Base-by-base conservation (phyloP, 2,888 invertebrate species). In the Leucoma salicis region DNA sequence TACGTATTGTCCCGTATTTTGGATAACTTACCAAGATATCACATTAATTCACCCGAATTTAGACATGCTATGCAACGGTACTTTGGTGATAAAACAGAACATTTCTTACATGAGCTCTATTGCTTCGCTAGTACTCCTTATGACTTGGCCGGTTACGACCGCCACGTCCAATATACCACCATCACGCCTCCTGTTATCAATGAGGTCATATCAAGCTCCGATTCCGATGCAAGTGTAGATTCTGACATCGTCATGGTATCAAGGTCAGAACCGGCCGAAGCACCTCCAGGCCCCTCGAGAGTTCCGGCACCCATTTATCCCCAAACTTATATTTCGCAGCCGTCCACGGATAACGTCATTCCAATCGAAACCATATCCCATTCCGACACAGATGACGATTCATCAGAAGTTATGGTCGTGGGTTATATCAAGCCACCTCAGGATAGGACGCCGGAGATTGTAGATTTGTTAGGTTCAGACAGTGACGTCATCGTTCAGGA, bases 91-190 rank as follows among this genome's bases (percentile, higher is more conserved):
- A 91, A 93, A 55, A 95, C 97, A 0, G 92, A 93, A 43, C 98
- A 98, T 78, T 98, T 98, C 74, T 91, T 96, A 21, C 97, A 98
- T 73, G 98, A 98, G 72, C 91, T 98, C 47, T 93, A 94, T 63
- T 93, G 93, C 74, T 98, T 95, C 82, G 96, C 98, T 21, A 91
- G 94, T 16, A 96, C 97, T 8, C 96, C 96, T 0, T 96, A 93
- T 74, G 96, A 96, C 70, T 93, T 98, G 92, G 90, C 93, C 39
- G 95, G 95, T 12, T 95, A 95, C 66, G 95, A 95, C 72, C 90
- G 94, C 14, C 90, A 92, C 57, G 93, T 94, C 14, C 92, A 92
- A 50, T 95, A 95, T 72, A 91, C 91, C 0, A 91, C 90, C 58
- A 84, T 74, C 80, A 90, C 77, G 82, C 91, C 81, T 70, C 91